These are phyloP conservation scores for Podilymbus podiceps DNA, from an alignment of 2,113 vertebrate species.

Conservation along the genomic window DNA sequence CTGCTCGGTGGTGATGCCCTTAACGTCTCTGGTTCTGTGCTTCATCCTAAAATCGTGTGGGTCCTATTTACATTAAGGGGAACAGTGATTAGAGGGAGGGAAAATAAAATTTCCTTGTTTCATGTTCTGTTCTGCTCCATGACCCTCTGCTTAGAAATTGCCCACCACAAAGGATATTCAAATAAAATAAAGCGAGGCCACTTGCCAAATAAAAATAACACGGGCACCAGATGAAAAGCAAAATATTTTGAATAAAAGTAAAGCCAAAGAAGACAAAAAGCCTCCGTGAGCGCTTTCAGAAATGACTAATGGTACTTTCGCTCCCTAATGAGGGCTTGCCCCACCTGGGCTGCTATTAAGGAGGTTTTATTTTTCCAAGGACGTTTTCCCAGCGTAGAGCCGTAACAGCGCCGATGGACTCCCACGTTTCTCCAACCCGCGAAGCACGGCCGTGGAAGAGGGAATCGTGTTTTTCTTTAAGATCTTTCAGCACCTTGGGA, in stretches of 20 bases:
- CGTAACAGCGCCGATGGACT: background rate
- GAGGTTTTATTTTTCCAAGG: background rate
- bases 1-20: background rate
- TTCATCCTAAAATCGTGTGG: background rate
- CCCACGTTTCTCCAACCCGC: rapidly evolving
- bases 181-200: background rate
- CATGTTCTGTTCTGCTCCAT: background rate
- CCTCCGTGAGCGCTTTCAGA: background rate
- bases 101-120: background rate
- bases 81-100: background rate
- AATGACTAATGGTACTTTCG: background rate
- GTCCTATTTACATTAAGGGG: background rate
- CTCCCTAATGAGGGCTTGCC: background rate
- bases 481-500: background rate
- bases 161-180: background rate
- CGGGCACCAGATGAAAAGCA: background rate
- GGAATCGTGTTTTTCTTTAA: background rate
- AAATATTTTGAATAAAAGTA: conserved; percentile 12
- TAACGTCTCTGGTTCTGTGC: rapidly evolving
- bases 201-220: background rate
- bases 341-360: background rate
- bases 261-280: background rate
- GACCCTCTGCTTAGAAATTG: background rate
- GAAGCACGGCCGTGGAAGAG: background rate
- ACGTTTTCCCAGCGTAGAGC: background rate